Evolutionary conservation across 2,888 invertebrate genomes (phyloP), one percentile per base, ranked within the genome.

Genomic region (Chorisops tibialis): DNA sequence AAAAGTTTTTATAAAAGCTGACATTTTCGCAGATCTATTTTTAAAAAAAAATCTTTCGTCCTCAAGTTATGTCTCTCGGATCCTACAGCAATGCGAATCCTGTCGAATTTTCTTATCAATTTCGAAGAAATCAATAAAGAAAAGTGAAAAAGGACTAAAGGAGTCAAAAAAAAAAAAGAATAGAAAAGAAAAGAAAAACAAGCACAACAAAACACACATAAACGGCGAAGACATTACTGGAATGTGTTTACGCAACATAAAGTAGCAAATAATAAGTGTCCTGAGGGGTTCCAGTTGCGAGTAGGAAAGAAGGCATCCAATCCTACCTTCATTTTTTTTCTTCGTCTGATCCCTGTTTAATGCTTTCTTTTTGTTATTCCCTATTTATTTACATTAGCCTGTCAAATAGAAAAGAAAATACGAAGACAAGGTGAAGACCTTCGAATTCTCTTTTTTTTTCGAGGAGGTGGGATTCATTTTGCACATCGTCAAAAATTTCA

Each of bases 181-280:
- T n/a, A n/a, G n/a, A n/a, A n/a, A n/a, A n/a, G n/a, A n/a, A n/a
- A n/a, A n/a, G n/a, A n/a, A n/a, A n/a, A n/a, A n/a, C n/a, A n/a
- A n/a, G n/a, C n/a, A 38, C 39, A 39, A 14, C 18, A 37, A 43
- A 54, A 41, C 41, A 22, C 37, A 47, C 35, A 59, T 60, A 59
- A 54, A 60, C 56, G 59, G 48, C 16, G 60, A 63, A 60, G 63
- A 61, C 49, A 50, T 63, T 61, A 61, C 54, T 48, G 43, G 54
- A 56, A 63, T 63, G 63, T 63, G 63, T 63, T 63, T 63, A 63
- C 60, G 60, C 61, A 60, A 63, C 45, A 61, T 63, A 56, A 59
- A 63, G 61, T 63, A 52, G 61, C 61, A 61, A 63, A 63, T 63
- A 63, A 63, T 63, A 63, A 59, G 59, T 39, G 9, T 30, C 30